A percentile compares a stretch with the other conserved stretches of the same genome.
Evolutionary conservation across 64 coral and sea anemone species (phyloP).

Genomic region (Astreopora myriophthalma): DNA sequence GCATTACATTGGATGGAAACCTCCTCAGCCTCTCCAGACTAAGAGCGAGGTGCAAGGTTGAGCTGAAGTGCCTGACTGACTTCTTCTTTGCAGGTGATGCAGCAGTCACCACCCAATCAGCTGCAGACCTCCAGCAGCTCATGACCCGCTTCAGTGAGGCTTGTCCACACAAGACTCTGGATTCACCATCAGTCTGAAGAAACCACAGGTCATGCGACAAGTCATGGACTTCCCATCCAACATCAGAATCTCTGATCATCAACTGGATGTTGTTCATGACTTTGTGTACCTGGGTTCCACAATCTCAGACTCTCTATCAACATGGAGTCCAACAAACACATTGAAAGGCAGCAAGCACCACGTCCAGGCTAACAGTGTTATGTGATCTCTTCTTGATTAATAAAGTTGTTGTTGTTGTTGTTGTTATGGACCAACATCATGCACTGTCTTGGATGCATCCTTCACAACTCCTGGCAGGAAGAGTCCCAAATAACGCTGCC

Average conservation of each 20-base stretch:
- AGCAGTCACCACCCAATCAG: conserved; percentile 15
- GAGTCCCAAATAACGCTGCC: not conserved
- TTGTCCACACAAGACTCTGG: not conserved
- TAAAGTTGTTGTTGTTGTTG: too few relatives aligned
- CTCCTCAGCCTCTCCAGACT: too few relatives aligned
- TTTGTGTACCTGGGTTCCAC: conserved; percentile 6
- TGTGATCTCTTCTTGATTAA: conserved; percentile 6
- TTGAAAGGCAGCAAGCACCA: not conserved
- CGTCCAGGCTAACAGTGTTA: not conserved
- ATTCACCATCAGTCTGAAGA: not conserved
- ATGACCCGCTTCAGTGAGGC: not conserved
- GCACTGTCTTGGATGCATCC: not conserved
- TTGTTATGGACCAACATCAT: conserved; percentile 2
- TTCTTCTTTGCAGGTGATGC: conserved; percentile 20
- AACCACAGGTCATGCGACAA: conserved; percentile 12
- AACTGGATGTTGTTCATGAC: not conserved
- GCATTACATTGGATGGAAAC: too few relatives aligned
- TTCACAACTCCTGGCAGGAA: conserved; percentile 21
- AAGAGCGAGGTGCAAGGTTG: too few relatives aligned
- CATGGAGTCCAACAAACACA: not conserved
- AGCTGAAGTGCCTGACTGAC: not conserved
- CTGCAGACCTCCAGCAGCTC: not conserved
- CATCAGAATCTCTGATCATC: not conserved
- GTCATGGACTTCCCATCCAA: not conserved
- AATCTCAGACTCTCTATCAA: not conserved